phyloP scores from a whole-genome alignment of 2,113 vertebrate genomes.

The Oriolus oriolus region DNA sequence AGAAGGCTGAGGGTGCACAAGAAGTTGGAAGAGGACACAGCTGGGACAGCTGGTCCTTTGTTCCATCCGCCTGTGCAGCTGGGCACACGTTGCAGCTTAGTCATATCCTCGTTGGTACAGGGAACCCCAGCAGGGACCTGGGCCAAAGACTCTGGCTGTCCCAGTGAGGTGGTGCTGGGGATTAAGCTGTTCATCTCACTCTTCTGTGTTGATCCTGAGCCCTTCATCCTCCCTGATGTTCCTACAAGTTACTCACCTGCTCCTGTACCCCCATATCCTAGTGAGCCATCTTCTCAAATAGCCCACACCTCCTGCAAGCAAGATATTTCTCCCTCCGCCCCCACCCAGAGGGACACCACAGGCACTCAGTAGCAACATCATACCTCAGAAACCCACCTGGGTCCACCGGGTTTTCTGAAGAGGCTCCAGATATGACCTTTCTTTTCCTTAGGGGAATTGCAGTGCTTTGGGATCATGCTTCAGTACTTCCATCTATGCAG shows the following conservation, averaged over 20 bases:
- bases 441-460: neutral
- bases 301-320: neutral
- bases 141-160: neutral
- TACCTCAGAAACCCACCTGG: neutral
- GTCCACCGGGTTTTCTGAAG: neutral
- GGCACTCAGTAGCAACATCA: neutral
- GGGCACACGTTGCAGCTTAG: neutral
- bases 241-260: neutral
- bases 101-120: neutral
- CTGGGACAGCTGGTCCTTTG: neutral
- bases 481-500: too few species aligned
- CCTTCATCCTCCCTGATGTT: neutral
- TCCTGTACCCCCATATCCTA: neutral
- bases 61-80: neutral
- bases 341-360: rapidly evolving
- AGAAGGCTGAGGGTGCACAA: neutral
- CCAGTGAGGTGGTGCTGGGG: neutral
- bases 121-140: neutral
- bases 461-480: neutral
- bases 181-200: neutral
- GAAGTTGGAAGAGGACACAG: neutral
- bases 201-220: neutral
- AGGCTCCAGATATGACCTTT: neutral
- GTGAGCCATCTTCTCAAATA: neutral
- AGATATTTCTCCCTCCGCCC: neutral